Evolutionary conservation across 2,888 invertebrate species (phyloP).

Genomic region (Tolmerus cingulatus): DNA sequence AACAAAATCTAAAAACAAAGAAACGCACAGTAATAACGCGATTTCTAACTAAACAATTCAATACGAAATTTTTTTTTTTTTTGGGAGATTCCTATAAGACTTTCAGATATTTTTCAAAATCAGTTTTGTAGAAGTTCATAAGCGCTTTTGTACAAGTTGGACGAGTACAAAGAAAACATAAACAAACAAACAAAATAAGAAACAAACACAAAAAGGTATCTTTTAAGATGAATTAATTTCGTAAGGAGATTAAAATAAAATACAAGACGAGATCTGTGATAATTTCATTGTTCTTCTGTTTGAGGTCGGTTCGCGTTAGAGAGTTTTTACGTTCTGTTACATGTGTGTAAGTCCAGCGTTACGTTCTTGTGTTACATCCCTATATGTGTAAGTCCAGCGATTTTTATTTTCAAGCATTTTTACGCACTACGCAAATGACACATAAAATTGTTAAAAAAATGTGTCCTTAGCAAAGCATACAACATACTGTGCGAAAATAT

Average conservation of each 20-base stretch:
- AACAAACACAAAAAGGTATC: background rate
- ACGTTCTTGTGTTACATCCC: background rate
- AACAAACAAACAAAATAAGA: background rate
- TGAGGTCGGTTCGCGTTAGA: background rate
- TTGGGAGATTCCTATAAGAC: background rate
- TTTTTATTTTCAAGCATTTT: background rate
- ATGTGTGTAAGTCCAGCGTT: background rate
- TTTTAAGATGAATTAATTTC: slow-evolving; percentile 14
- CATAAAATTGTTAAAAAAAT: background rate
- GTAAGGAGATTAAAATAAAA: background rate
- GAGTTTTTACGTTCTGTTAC: background rate
- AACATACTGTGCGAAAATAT: background rate
- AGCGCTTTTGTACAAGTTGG: slow-evolving; percentile 8
- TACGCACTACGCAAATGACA: background rate
- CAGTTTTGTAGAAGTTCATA: background rate
- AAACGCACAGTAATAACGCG: slow-evolving; percentile 10
- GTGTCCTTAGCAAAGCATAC: background rate
- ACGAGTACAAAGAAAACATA: slow-evolving; percentile 15
- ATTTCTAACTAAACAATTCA: slow-evolving; percentile 19
- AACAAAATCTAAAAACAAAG: background rate
- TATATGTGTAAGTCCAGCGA: background rate
- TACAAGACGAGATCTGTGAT: slow-evolving; percentile 23
- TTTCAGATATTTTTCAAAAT: slow-evolving; percentile 4
- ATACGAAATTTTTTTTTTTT: background rate
- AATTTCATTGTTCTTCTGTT: slow-evolving; percentile 19